These are phyloP conservation scores for Pinctada fucata DNA, from an alignment of 2,888 invertebrate species.

Conservation along the genomic window DNA sequence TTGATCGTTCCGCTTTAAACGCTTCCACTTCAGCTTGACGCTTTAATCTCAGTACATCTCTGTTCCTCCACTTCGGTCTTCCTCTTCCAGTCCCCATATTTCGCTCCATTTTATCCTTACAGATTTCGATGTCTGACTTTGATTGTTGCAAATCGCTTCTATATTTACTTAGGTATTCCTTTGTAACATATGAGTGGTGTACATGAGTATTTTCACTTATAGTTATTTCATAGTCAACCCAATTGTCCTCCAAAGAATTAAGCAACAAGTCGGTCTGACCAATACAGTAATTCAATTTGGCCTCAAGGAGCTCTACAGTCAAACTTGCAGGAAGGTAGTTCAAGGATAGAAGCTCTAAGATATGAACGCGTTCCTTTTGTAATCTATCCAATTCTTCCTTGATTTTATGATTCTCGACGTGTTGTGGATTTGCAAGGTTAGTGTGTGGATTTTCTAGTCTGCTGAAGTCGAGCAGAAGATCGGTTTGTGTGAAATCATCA, in stretches of 20 bases:
- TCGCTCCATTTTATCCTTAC: slow-evolving; percentile 64
- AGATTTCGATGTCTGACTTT: slow-evolving; percentile 65
- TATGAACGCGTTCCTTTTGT: slow-evolving; percentile 70
- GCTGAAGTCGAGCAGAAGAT: slow-evolving; percentile 31
- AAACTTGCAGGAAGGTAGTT: slow-evolving; percentile 74
- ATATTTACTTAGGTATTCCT: slow-evolving; percentile 66
- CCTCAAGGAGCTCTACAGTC: slow-evolving; percentile 76
- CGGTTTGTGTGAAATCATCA: slow-evolving; percentile 66
- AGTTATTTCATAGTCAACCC: slow-evolving; percentile 47
- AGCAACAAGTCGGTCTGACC: slow-evolving; percentile 76
- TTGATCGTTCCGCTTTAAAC: slow-evolving; percentile 69
- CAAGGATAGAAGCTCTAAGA: slow-evolving; percentile 72
- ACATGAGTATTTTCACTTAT: slow-evolving; percentile 26
- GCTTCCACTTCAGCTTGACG: slow-evolving; percentile 70
- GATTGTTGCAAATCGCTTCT: slow-evolving; percentile 67
- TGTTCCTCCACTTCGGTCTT: slow-evolving; percentile 56
- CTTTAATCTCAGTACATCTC: slow-evolving; percentile 55
- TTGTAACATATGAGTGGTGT: slow-evolving; percentile 46
- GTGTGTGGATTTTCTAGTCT: slow-evolving; percentile 1
- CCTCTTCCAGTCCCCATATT: slow-evolving; percentile 54
- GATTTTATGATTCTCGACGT: slow-evolving; percentile 43
- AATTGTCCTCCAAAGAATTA: slow-evolving; percentile 68
- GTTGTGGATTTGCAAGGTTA: neutral
- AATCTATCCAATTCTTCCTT: slow-evolving; percentile 70
- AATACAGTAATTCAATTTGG: slow-evolving; percentile 76